Evolutionary conservation across 2,888 invertebrate species (phyloP).

Genomic region (Drosophila infuscata): DNA sequence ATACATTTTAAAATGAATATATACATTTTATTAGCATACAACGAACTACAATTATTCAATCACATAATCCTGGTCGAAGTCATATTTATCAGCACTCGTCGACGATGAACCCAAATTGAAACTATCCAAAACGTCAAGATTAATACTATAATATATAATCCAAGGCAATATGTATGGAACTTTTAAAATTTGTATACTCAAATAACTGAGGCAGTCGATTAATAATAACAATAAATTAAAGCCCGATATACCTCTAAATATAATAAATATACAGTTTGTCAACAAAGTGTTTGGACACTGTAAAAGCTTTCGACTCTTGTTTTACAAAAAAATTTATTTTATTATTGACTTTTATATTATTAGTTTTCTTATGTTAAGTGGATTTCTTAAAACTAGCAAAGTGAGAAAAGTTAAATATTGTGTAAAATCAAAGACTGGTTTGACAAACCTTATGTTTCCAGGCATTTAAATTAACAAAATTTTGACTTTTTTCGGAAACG

Average conservation of each 20-base stretch:
- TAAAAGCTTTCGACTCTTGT: background rate
- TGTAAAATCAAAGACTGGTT: background rate
- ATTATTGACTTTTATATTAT: background rate
- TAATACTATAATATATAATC: background rate
- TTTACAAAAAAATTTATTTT: background rate
- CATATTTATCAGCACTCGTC: slow-evolving; percentile 79
- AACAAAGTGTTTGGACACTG: background rate
- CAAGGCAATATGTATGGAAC: background rate
- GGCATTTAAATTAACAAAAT: background rate
- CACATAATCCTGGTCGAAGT: slow-evolving; percentile 82
- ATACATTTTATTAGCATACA: slow-evolving; percentile 12
- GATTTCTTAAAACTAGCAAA: background rate
- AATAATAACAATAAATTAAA: too few relatives aligned
- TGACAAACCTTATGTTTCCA: background rate
- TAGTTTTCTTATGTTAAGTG: background rate
- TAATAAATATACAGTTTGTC: background rate
- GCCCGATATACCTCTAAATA: background rate
- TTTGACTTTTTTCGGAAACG: background rate
- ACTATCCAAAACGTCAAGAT: slow-evolving; percentile 87
- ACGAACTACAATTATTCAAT: slow-evolving; percentile 66
- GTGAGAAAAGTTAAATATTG: background rate
- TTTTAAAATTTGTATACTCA: too few relatives aligned
- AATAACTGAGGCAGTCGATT: too few relatives aligned
- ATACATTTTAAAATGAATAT: slow-evolving; percentile 2
- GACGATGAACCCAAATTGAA: slow-evolving; percentile 70